Evolutionary conservation across 2,888 invertebrate genomes (phyloP).

Genomic region (Agrenia bidenticulata): DNA sequence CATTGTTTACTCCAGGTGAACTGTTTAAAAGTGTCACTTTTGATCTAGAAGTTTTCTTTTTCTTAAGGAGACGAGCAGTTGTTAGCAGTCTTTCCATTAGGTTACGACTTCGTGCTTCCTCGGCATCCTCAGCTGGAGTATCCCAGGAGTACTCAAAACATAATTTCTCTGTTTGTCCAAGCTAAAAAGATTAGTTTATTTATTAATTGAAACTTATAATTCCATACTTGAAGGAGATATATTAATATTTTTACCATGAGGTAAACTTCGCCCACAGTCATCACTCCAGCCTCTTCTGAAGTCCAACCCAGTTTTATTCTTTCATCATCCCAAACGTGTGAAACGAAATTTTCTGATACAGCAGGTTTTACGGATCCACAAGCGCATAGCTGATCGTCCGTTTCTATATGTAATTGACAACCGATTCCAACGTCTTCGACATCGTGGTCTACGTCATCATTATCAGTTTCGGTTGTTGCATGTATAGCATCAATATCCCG

Average conservation of each 20-base stretch:
- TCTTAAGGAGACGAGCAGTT: slow-evolving; percentile 44
- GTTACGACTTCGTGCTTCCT: slow-evolving; percentile 28
- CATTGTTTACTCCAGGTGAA: not conserved
- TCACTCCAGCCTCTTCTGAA: slow-evolving; percentile 69
- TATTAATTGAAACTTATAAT: too few relatives aligned
- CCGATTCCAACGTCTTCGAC: not conserved
- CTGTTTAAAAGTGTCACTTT: slow-evolving; percentile 20
- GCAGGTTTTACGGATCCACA: slow-evolving; percentile 19
- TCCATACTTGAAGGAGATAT: slow-evolving; percentile 4
- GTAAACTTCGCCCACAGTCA: slow-evolving; percentile 87
- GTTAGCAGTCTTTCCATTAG: slow-evolving; percentile 41
- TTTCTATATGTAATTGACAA: slow-evolving; percentile 9
- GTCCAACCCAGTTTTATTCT: slow-evolving; percentile 74
- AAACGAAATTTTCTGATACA: slow-evolving; percentile 44
- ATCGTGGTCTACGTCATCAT: slow-evolving; percentile 15
- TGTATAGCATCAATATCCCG: not conserved
- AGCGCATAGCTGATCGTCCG: slow-evolving; percentile 18
- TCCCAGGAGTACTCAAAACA: slow-evolving; percentile 58
- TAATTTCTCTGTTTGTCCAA: slow-evolving; percentile 56
- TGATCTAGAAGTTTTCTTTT: slow-evolving; percentile 41
- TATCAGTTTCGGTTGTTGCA: slow-evolving; percentile 19
- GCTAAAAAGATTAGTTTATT: slow-evolving; percentile 33
- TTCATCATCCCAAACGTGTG: slow-evolving; percentile 44
- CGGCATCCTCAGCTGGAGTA: slow-evolving; percentile 35
- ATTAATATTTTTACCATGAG: slow-evolving; percentile 66